phyloP scores from a whole-genome alignment of 2,888 invertebrate species.

The Perithous albicinctus region DNA sequence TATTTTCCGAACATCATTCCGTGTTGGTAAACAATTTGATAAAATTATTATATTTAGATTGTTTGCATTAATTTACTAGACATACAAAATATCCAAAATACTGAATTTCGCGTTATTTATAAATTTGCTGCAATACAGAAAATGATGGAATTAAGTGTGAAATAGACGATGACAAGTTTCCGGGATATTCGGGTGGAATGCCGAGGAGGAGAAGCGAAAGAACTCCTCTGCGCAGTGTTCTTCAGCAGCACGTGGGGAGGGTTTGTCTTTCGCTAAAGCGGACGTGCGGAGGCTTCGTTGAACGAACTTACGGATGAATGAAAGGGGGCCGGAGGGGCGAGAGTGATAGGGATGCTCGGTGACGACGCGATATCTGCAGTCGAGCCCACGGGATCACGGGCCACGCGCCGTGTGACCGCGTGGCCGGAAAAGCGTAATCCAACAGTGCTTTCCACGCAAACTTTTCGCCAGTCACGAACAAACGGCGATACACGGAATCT shows the following conservation, averaged over 20 bases:
- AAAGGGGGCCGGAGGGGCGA: not conserved
- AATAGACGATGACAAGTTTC: not conserved
- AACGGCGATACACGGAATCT: too few relatives aligned
- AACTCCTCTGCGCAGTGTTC: not conserved
- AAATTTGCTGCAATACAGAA: not conserved
- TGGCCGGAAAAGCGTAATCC: slow-evolving; percentile 60
- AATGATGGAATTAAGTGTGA: not conserved
- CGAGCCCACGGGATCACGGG: slow-evolving; percentile 12
- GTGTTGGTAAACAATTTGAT: not conserved
- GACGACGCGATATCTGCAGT: slow-evolving; percentile 29
- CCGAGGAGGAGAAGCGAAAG: not conserved
- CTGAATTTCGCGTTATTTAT: too few relatives aligned
- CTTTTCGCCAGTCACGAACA: slow-evolving; percentile 34
- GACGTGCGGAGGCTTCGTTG: too few relatives aligned
- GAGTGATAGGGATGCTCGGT: too few relatives aligned
- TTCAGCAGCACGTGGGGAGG: not conserved
- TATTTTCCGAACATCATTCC: not conserved
- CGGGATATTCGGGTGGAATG: not conserved
- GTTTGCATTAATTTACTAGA: not conserved
- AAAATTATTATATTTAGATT: slow-evolving; percentile 1
- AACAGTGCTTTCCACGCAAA: slow-evolving; percentile 25
- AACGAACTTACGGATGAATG: slow-evolving; percentile 56
- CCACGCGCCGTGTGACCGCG: slow-evolving; percentile 50
- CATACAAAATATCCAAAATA: too few relatives aligned
- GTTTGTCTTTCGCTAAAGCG: not conserved